Conservation (phyloP, 2,113 vertebrate genomes). For the Gulo gulo region DNA sequence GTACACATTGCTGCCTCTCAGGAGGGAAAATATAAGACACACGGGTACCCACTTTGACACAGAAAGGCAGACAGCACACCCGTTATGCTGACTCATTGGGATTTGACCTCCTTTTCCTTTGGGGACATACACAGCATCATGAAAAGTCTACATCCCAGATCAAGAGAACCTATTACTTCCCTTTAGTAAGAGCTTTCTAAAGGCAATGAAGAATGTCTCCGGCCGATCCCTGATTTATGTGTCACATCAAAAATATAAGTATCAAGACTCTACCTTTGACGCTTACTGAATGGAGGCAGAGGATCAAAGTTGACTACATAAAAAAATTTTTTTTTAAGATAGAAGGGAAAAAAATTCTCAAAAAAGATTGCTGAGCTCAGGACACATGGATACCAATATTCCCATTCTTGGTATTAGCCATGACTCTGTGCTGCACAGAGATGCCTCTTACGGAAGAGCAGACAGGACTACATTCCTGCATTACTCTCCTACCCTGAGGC, state of each 20-base stretch:
- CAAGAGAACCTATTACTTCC: background rate
- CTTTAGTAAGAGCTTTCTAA: background rate
- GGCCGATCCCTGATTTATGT: background rate
- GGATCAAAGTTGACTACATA: background rate
- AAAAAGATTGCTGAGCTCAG: background rate
- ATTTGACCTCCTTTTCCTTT: background rate
- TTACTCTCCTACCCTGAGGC: background rate
- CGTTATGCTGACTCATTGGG: background rate
- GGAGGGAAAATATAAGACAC: background rate
- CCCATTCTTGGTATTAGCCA: background rate
- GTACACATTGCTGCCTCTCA: background rate
- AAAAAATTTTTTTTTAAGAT: background rate
- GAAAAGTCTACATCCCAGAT: background rate
- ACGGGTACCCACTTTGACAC: background rate
- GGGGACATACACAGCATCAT: background rate
- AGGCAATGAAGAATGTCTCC: background rate
- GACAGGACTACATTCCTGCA: background rate
- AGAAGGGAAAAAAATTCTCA: background rate
- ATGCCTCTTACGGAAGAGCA: background rate
- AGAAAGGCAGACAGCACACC: background rate
- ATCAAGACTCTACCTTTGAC: slow-evolving; percentile 7
- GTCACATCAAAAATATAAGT: slow-evolving; percentile 11
- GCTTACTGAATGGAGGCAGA: background rate
- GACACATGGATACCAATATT: background rate
- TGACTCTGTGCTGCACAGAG: background rate